Percentiles rank a stretch among this genome's conserved stretches.
Evolutionary conservation across 1,140 invertebrate species (phyloP).

Genomic region (Ctenoplectra terminalis): DNA sequence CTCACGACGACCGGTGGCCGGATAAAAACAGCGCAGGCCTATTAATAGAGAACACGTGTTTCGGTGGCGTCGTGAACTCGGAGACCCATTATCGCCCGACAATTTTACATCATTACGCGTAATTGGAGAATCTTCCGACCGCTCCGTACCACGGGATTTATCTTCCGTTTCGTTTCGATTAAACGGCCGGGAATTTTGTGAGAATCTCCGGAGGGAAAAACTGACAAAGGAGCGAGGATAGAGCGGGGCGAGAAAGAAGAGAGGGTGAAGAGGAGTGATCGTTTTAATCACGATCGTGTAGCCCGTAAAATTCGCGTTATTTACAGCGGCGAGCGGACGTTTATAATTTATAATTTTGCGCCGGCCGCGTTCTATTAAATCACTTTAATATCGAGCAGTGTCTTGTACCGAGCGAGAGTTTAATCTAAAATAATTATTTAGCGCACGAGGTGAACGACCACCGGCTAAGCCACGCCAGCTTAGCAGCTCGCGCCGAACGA

Average conservation of each 20-base stretch:
- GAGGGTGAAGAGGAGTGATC: neutral
- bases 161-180: conserved; percentile 47
- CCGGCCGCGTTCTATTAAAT: conserved; percentile 33
- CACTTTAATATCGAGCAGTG: conserved; percentile 33
- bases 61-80: conserved; percentile 24
- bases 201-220: neutral
- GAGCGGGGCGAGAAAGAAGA: too few species aligned
- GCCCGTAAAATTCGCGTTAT: conserved; percentile 11
- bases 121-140: conserved; percentile 66
- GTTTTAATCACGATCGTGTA: conserved; percentile 9
- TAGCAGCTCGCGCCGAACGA: neutral
- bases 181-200: conserved; percentile 16
- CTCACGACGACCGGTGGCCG: conserved; percentile 6
- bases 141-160: conserved; percentile 39
- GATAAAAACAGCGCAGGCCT: conserved; percentile 69
- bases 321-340: neutral
- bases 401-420: conserved; percentile 38
- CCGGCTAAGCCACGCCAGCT: neutral
- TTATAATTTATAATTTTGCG: conserved; percentile 40
- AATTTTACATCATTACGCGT: conserved; percentile 76
- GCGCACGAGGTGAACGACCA: neutral
- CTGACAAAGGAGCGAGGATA: neutral
- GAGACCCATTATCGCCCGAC: conserved; percentile 70
- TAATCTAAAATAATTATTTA: conserved; percentile 44
- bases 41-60: conserved; percentile 76